A percentile compares a stretch with the other conserved stretches of the same genome.
These are phyloP conservation scores for Pristionchus exspectatus DNA, from an alignment of 2,888 invertebrate genomes.

Conservation along the genomic window DNA sequence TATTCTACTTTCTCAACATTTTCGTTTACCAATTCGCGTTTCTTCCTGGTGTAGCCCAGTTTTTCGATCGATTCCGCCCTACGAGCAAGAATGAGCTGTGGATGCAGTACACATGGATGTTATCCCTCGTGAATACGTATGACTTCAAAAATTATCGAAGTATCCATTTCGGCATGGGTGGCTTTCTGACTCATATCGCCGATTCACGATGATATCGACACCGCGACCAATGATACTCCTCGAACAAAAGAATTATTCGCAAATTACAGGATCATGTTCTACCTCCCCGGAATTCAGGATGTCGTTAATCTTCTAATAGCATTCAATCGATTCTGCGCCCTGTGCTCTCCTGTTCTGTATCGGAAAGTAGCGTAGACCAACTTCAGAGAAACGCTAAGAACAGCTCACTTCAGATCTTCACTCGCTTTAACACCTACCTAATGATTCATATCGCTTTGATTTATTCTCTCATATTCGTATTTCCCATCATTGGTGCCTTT, in stretches of 20 bases:
- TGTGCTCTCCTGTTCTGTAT: not conserved
- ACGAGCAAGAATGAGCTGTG: not conserved
- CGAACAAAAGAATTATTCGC: not conserved
- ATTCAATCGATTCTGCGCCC: not conserved
- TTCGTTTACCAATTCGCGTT: not conserved
- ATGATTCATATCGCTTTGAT: not conserved
- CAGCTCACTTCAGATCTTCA: not conserved
- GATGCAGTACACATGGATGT: not conserved
- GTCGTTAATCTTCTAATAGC: not conserved
- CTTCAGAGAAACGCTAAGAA: not conserved
- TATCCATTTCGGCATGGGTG: not conserved
- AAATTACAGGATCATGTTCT: not conserved
- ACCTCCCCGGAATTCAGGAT: not conserved
- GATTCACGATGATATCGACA: no score
- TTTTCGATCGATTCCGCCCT: not conserved
- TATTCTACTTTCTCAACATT: not conserved
- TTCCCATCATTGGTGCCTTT: not conserved
- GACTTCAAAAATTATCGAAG: not conserved
- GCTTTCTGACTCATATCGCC: no score
- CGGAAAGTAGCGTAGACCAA: not conserved
- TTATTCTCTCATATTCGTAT: not conserved
- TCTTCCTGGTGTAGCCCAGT: not conserved
- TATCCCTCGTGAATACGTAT: not conserved
- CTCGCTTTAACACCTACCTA: not conserved
- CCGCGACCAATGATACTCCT: not conserved